Percentiles rank a stretch among this genome's conserved stretches.
Evolutionary conservation across 2,797 vertebrate species (phyloP).

Genomic region (Otus scops): DNA sequence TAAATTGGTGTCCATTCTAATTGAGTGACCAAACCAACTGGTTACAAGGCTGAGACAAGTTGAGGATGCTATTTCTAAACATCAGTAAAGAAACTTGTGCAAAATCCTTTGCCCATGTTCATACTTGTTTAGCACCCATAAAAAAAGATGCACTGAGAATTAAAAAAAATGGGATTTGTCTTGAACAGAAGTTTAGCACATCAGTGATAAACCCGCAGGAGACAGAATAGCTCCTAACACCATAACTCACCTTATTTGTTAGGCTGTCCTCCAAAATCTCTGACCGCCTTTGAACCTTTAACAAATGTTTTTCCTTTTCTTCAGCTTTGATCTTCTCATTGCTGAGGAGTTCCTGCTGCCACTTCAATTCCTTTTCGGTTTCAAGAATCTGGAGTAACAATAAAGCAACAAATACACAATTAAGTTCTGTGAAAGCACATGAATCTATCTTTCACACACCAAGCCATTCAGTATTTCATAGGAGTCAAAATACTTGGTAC

Average conservation of each 20-base stretch:
- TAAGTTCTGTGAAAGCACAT: background rate
- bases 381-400: background rate
- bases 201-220: background rate
- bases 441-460: background rate
- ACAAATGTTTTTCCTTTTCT: background rate
- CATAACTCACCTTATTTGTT: background rate
- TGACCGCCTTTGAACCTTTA: background rate
- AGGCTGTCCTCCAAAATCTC: background rate
- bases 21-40: background rate
- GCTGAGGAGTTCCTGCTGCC: background rate
- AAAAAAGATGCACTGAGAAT: fast-evolving
- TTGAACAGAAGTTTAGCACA: background rate
- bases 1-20: background rate
- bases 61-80: background rate
- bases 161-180: background rate
- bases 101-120: background rate
- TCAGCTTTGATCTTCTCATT: conserved; percentile 2
- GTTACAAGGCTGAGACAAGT: background rate
- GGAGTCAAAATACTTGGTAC: background rate
- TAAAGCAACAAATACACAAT: background rate
- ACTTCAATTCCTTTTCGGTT: background rate
- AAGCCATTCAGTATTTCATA: background rate
- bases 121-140: background rate
- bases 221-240: background rate
- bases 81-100: background rate